These are phyloP conservation scores for Sebastolobus altivelis DNA, from an alignment of 2,797 vertebrate genomes.

Conservation along the genomic window DNA sequence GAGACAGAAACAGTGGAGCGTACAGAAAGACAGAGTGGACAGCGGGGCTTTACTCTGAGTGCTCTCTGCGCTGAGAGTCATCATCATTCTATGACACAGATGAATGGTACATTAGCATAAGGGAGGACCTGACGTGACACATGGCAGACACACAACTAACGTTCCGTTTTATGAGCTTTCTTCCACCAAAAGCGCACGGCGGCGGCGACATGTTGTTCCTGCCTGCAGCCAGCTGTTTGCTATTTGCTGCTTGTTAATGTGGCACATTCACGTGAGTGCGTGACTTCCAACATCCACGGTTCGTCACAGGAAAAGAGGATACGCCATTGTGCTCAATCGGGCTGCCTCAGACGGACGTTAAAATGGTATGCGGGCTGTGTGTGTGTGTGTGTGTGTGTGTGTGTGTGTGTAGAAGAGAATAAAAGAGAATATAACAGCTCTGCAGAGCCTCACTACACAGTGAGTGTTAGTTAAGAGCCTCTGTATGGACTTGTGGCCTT, in stretches of 20 bases:
- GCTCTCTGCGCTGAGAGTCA: conserved; percentile 69
- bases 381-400: conserved; percentile 48
- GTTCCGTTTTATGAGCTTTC: conserved; percentile 46
- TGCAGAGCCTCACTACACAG: conserved; percentile 63
- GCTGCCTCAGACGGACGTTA: conserved; percentile 27
- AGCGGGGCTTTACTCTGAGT: conserved; percentile 49
- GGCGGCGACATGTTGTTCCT: background rate
- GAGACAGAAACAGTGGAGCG: background rate
- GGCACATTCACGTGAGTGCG: conserved; percentile 28
- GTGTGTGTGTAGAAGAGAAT: conserved; percentile 60
- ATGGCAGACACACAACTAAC: conserved; percentile 57
- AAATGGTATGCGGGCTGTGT: conserved; percentile 36
- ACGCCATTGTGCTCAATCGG: conserved; percentile 53
- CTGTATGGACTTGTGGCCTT: conserved; percentile 77
- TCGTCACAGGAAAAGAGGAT: conserved; percentile 50
- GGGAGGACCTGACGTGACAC: conserved; percentile 62
- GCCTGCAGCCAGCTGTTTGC: background rate
- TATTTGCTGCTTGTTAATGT: conserved; percentile 30
- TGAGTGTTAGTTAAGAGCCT: conserved; percentile 73
- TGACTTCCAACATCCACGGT: conserved; percentile 47
- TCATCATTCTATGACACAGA: conserved; percentile 71
- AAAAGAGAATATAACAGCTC: conserved; percentile 74
- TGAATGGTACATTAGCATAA: conserved; percentile 78
- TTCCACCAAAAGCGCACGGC: conserved; percentile 4
- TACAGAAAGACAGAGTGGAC: conserved; percentile 42